A percentile compares a stretch with the other conserved stretches of the same genome.
Evolutionary conservation across 1,140 invertebrate genomes (phyloP).

Genomic region (Aricia agestis): DNA sequence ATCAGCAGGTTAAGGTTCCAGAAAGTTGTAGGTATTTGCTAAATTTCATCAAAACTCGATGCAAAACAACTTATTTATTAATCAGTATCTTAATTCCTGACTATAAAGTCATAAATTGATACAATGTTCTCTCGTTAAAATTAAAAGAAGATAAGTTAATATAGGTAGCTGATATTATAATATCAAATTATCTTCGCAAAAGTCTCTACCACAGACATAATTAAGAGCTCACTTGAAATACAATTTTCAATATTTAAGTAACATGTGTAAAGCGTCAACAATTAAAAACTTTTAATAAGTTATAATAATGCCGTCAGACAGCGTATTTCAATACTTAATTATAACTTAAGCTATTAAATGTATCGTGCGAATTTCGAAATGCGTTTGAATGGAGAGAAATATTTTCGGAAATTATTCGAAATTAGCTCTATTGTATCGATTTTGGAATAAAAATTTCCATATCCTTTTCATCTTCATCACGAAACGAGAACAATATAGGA

Average conservation of each 20-base stretch:
- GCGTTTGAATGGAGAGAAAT: conserved; percentile 5
- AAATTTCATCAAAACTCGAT: no score
- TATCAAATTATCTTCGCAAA: neutral
- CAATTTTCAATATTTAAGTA: neutral
- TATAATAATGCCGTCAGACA: neutral
- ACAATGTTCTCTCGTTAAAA: no score
- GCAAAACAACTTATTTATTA: no score
- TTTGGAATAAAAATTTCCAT: neutral
- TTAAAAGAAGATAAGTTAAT: no score
- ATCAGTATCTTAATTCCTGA: no score
- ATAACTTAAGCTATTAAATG: neutral
- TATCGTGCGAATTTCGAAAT: neutral
- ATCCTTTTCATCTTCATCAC: neutral
- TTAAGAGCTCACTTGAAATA: neutral
- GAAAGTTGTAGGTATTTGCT: no score
- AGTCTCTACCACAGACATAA: neutral
- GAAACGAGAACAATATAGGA: conserved; percentile 4
- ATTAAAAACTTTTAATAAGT: neutral
- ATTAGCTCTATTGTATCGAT: neutral
- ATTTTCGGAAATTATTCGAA: conserved; percentile 5
- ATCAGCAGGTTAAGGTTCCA: no score
- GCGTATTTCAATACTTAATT: neutral
- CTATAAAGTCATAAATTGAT: no score
- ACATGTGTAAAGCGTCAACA: neutral
- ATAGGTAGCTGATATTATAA: neutral